Evolutionary conservation across 2,888 invertebrate species (phyloP), one percentile per base, ranked within the genome.

Genomic region (Megastigmus dorsalis): DNA sequence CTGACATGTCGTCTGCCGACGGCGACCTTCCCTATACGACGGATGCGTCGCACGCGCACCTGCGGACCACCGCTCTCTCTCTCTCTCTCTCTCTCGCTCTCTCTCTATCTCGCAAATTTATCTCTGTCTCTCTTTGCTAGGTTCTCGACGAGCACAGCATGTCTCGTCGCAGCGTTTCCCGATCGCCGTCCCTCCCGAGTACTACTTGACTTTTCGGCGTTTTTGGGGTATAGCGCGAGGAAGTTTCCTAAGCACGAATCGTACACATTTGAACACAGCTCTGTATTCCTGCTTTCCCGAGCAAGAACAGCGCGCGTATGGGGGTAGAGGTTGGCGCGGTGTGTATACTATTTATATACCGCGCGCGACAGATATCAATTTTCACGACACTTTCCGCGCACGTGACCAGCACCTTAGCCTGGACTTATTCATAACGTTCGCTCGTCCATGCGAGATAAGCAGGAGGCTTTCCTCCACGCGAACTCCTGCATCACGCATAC

Each of bases 1-100:
- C 86, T 71, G 88, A 87, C 87, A 88, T 88, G 28, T 3, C 26
- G 3, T 2, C 38, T n/a, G 30, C 10, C 71, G 15, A 15, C 57
- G 36, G 28, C 41, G 43, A 15, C n/a, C n/a, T n/a, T n/a, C n/a
- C n/a, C n/a, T n/a, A n/a, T n/a, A n/a, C n/a, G n/a, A n/a, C n/a
- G n/a, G n/a, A n/a, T n/a, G n/a, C n/a, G n/a, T n/a, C n/a, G 15
- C 23, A n/a, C 43, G 26, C 41, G 45, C 45, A 18, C 1, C n/a
- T 18, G 13, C 45, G 30, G 6, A 10, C 41, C 3, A n/a, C 26
- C n/a, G 13, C 6, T 20, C 48, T 50, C 48, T 28, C 20, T 20
- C 3, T 43, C n/a, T 54, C 41, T 20, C 26, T 55, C 33, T 41
- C 23, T n/a, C 38, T 13, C 30, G 13, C 45, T 23, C 28, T 30